These are phyloP conservation scores for Tychaedon coryphoeus DNA, from an alignment of 2,113 vertebrate genomes.

Conservation along the genomic window DNA sequence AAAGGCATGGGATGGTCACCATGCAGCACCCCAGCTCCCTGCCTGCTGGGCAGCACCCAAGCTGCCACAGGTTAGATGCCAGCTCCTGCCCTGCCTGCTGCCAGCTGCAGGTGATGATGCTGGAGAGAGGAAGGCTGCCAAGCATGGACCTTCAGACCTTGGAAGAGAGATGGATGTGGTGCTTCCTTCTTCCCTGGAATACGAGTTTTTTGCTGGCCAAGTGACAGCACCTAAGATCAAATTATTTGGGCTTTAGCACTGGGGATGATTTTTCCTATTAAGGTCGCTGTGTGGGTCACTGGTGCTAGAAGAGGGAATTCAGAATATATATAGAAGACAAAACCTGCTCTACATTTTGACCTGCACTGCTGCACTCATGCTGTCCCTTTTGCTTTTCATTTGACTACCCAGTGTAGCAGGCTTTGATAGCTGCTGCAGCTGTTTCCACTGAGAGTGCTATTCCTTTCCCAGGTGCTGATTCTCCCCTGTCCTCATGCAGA, in stretches of 20 bases:
- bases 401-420: not conserved
- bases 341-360: not conserved
- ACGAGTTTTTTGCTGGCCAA: not conserved
- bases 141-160: not conserved
- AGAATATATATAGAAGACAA: not conserved
- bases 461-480: not conserved
- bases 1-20: not conserved
- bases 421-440: not conserved
- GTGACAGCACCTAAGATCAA: not conserved
- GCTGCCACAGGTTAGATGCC: not conserved
- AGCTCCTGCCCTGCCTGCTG: not conserved
- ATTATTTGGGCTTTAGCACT: not conserved
- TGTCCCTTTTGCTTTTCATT: not conserved
- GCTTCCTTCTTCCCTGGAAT: not conserved
- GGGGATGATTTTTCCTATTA: not conserved
- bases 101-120: not conserved
- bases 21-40: not conserved
- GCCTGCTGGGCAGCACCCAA: not conserved
- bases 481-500: not conserved
- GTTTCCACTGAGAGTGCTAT: not conserved
- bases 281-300: rapidly evolving
- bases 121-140: not conserved
- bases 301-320: not conserved
- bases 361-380: not conserved
- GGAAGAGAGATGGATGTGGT: not conserved